Evolutionary conservation across 2,888 invertebrate genomes (phyloP).

Genomic region (Adineta ricciae): DNA sequence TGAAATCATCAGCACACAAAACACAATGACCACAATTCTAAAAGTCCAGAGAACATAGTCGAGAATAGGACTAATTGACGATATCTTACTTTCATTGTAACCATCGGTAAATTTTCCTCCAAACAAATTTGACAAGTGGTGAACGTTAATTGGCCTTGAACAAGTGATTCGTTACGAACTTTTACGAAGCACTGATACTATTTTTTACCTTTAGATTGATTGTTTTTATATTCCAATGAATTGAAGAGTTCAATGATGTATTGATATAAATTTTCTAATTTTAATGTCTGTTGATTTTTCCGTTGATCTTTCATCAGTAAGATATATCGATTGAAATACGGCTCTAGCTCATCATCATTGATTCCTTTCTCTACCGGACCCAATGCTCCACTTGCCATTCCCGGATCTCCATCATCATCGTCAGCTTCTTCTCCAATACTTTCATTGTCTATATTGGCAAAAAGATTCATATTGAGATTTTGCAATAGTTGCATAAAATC

Average conservation of each 20-base stretch:
- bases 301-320: neutral
- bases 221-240: neutral
- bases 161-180: neutral
- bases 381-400: neutral
- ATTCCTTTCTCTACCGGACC: neutral
- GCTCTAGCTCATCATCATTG: neutral
- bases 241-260: neutral
- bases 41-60: too few relatives aligned
- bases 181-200: neutral
- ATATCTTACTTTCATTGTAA: neutral
- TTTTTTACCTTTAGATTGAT: neutral
- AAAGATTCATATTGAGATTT: neutral
- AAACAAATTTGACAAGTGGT: neutral
- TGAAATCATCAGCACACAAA: neutral
- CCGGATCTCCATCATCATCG: neutral
- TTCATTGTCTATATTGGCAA: neutral
- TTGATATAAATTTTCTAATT: neutral
- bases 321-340: neutral
- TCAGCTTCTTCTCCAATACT: neutral
- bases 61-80: too few relatives aligned
- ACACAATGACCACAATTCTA: neutral
- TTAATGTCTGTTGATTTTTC: neutral
- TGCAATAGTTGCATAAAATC: neutral
- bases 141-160: constrained; percentile 1
- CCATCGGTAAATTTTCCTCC: neutral